Evolutionary conservation across 2,797 vertebrate genomes (phyloP).

Genomic region (Centroberyx gerrardi): DNA sequence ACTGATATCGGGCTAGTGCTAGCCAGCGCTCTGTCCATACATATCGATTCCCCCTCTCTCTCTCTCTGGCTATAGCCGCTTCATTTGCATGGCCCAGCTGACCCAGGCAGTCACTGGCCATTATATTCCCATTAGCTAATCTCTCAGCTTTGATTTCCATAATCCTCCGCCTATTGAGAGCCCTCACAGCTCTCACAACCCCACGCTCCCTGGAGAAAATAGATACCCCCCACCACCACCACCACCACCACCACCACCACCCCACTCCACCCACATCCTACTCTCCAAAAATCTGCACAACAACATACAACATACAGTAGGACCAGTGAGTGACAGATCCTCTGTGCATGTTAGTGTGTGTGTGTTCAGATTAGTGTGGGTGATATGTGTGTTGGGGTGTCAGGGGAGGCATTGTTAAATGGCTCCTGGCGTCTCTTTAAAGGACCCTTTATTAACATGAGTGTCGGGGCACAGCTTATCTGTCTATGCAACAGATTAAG

Average conservation of each 20-base stretch:
- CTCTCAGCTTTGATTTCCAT: constrained; percentile 86
- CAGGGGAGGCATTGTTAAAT: constrained; percentile 30
- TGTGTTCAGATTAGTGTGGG: constrained; percentile 3
- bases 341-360: not conserved
- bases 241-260: not conserved
- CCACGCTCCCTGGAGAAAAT: constrained; percentile 57
- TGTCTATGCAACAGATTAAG: constrained; percentile 28
- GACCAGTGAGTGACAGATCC: constrained; percentile 5
- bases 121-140: constrained; percentile 89
- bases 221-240: constrained; percentile 20
- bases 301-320: constrained; percentile 33
- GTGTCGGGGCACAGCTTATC: constrained; percentile 19
- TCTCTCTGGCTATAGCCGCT: constrained; percentile 40
- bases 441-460: constrained; percentile 31
- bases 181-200: constrained; percentile 75
- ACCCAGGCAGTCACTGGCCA: constrained; percentile 78
- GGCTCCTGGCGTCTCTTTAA: constrained; percentile 25
- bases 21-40: constrained; percentile 54
- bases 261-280: constrained; percentile 7
- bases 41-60: constrained; percentile 63
- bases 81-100: constrained; percentile 80
- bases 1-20: constrained; percentile 41
- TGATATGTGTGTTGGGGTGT: constrained; percentile 31
- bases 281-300: constrained; percentile 42
- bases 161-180: constrained; percentile 84